Percentiles rank a stretch among this genome's conserved stretches.
These are phyloP conservation scores for Eumacrocentrus americanus DNA, from an alignment of 2,888 invertebrate genomes.

Conservation along the genomic window DNA sequence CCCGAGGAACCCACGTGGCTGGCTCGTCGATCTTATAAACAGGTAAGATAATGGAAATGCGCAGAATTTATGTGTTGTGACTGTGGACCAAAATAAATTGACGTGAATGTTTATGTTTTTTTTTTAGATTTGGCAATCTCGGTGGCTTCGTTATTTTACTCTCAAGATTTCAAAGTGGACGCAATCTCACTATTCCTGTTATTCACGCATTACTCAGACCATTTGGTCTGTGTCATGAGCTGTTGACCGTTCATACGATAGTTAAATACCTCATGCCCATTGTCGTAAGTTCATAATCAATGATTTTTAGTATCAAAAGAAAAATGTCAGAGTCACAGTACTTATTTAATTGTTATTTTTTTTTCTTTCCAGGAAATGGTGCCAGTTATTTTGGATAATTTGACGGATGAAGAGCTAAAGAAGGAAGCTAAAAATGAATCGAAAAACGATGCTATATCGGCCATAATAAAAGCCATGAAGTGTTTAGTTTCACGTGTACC, in stretches of 20 bases:
- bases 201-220: slow-evolving; percentile 86
- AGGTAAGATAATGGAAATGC: slow-evolving; percentile 61
- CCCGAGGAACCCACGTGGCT: slow-evolving; percentile 86
- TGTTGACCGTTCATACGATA: slow-evolving; percentile 87
- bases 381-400: slow-evolving; percentile 85
- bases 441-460: slow-evolving; percentile 94
- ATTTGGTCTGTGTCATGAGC: slow-evolving; percentile 90
- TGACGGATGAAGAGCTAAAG: slow-evolving; percentile 95
- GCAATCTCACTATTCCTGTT: slow-evolving; percentile 75
- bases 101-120: slow-evolving; percentile 24
- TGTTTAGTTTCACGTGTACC: slow-evolving; percentile 85
- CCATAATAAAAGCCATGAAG: slow-evolving; percentile 91
- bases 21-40: slow-evolving; percentile 96
- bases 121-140: slow-evolving; percentile 79
- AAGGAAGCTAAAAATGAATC: slow-evolving; percentile 94
- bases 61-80: not conserved
- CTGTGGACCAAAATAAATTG: not conserved
- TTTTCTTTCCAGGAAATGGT: slow-evolving; percentile 77
- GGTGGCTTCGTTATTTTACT: slow-evolving; percentile 88
- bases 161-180: slow-evolving; percentile 81
- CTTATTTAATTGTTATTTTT: not conserved
- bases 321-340: not conserved
- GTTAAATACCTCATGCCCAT: slow-evolving; percentile 92
- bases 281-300: slow-evolving; percentile 69
- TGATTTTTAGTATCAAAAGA: not conserved